Conservation (phyloP, 1,140 invertebrate species). For the Lepidurus arcticus region DNA sequence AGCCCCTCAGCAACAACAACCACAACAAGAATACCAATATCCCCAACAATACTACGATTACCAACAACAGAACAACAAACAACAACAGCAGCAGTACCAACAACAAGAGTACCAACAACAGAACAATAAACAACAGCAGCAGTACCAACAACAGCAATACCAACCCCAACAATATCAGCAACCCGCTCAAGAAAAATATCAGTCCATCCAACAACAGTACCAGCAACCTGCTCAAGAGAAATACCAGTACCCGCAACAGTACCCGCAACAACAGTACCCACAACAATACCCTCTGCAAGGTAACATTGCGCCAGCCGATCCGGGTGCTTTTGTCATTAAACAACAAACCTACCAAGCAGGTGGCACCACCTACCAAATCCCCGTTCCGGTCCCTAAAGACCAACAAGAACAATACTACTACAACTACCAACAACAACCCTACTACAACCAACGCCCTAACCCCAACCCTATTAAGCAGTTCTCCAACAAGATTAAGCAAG, state of each 20-base stretch:
- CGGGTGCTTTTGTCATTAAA: slow-evolving; percentile 28
- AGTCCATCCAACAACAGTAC: background rate
- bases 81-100: slow-evolving; percentile 23
- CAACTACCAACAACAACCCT: slow-evolving; percentile 6
- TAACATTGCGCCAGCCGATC: slow-evolving; percentile 24
- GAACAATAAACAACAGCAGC: background rate
- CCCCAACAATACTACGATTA: slow-evolving; percentile 33
- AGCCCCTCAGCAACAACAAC: slow-evolving; percentile 37
- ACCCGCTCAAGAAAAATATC: background rate
- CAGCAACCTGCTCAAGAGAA: too few species aligned
- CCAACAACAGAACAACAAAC: slow-evolving; percentile 21
- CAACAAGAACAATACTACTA: slow-evolving; percentile 28
- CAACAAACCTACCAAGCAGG: slow-evolving; percentile 31
- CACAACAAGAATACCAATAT: slow-evolving; percentile 33
- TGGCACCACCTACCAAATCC: slow-evolving; percentile 33
- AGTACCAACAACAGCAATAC: slow-evolving; percentile 10
- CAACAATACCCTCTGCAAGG: slow-evolving; percentile 24
- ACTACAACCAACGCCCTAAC: slow-evolving; percentile 19
- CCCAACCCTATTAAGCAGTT: slow-evolving; percentile 28
- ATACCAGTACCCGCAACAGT: too few species aligned
- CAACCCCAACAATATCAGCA: slow-evolving; percentile 27
- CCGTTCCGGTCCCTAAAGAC: slow-evolving; percentile 33
- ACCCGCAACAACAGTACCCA: slow-evolving; percentile 16
- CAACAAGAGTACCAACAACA: slow-evolving; percentile 29
- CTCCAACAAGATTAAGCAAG: slow-evolving; percentile 45